Evolutionary conservation across 2,888 invertebrate species (phyloP), one percentile per base, ranked within the genome.

Genomic region (Stomorhina lunata): DNA sequence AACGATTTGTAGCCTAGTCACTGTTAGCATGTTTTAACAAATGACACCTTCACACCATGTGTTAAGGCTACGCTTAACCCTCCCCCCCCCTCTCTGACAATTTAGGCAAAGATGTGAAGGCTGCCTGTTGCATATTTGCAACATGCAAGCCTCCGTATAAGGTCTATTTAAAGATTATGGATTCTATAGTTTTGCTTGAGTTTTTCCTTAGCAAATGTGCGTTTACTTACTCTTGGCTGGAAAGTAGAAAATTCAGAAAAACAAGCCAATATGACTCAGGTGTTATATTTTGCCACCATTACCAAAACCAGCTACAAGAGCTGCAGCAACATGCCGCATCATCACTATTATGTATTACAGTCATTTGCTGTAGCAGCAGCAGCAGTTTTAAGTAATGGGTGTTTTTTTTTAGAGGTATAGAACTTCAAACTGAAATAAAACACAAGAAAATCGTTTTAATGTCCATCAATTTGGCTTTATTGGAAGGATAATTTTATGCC

Each of bases 1-100:
- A 84, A 86, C 88, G 88, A 88, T 88, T 88, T 88, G 87, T 88
- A 87, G 84, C 83, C 87, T 84, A 87, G 88, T 86, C 88, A 86
- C 86, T 86, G 85, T 72, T 66, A 88, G 86, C 88, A 87, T 88
- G 87, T 87, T 88, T 88, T 86, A 86, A 87, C 88, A 88, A 89
- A 88, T 89, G 88, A 89, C 88, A 88, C 87, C 88, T 88, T 87
- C 86, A 87, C 84, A 81, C 81, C 77, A 83, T 71, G 78, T 66
- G 61, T 25, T 55, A 45, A 68, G 22, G 65, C 57, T 57, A 37
- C 79, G 57, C 65, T 17, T 66, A 37, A 57, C 71, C 32, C 65
- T 40, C 29, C 29, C 37, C 50, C 1, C 27, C 29, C 29, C 7
- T 5, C n/a, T 25, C 5, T 48, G 15, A 29, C 27, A 22, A 40